Evolutionary conservation across 2,797 vertebrate genomes (phyloP), one percentile per base, ranked within the genome.

Genomic region (Crenichthys baileyi): DNA sequence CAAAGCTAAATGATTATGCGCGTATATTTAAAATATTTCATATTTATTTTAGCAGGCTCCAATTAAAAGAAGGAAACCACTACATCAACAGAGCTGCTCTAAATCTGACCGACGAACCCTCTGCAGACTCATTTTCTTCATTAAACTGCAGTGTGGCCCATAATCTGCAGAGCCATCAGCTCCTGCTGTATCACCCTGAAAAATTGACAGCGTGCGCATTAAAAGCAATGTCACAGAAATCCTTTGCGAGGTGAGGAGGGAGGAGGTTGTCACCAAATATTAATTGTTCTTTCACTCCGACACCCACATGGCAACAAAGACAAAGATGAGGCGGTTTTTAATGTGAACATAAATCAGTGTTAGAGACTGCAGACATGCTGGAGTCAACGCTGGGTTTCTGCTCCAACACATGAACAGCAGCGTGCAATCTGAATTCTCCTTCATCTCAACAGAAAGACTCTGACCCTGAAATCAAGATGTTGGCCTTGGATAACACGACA

Each of bases 91-190:
- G 29, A 67, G 70, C 20, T 8, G 26, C 86, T 78, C 83, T 7
- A 61, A 84, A 84, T 72, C 83, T 84, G 78, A 79, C 73, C 79
- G 78, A 82, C n/a, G 78, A 85, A 74, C 76, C 71, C 61, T 76
- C 77, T 1, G 73, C 65, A 70, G 53, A 6, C 53, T 55, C 20
- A 7, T 55, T 55, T 55, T 55, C 84, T 81, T 80, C 83, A 85
- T 85, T 79, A 87, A 90, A 9, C 85, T 67, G 81, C 79, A 58
- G 53, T 76, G 0, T 78, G 77, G 72, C 36, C 15, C 7, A 80
- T 81, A 72, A 83, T 86, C 82, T 82, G 26, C 79, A 50, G 7
- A 72, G 61, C 78, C 77, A 51, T 72, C 74, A 39, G 68, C 20
- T 65, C 73, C 7, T 31, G 50, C 50, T 51, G 50, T 51, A 0